Conservation (phyloP, 1,140 invertebrate species). For the Lamellibrachia luymesi region DNA sequence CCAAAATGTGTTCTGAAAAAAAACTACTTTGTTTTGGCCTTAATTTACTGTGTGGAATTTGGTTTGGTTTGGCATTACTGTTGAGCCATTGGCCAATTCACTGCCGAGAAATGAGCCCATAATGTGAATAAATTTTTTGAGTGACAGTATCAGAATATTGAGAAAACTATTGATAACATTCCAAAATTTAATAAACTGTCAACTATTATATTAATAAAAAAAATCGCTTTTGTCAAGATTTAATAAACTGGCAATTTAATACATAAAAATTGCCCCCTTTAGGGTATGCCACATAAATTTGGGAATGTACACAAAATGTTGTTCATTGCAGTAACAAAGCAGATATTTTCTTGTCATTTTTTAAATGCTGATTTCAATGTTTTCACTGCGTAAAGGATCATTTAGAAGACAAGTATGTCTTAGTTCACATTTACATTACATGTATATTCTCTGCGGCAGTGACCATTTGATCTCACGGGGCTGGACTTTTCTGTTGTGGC, state of each 20-base stretch:
- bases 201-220: neutral
- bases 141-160: no score
- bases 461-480: neutral
- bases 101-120: neutral
- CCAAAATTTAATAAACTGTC: no score
- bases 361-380: neutral
- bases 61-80: neutral
- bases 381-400: neutral
- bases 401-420: neutral
- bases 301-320: no score
- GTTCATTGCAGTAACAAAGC: neutral
- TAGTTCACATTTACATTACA: neutral
- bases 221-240: neutral
- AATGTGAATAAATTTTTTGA: no score
- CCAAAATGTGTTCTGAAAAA: neutral
- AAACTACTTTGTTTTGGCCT: neutral
- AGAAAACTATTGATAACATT: no score
- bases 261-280: neutral
- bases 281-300: neutral
- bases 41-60: neutral
- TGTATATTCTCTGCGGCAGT: neutral
- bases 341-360: neutral
- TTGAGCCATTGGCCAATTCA: neutral
- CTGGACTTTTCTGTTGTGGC: neutral
- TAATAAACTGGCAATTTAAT: neutral